Conservation (phyloP, 2,113 vertebrate species). For the Rhinolophus sinicus region DNA sequence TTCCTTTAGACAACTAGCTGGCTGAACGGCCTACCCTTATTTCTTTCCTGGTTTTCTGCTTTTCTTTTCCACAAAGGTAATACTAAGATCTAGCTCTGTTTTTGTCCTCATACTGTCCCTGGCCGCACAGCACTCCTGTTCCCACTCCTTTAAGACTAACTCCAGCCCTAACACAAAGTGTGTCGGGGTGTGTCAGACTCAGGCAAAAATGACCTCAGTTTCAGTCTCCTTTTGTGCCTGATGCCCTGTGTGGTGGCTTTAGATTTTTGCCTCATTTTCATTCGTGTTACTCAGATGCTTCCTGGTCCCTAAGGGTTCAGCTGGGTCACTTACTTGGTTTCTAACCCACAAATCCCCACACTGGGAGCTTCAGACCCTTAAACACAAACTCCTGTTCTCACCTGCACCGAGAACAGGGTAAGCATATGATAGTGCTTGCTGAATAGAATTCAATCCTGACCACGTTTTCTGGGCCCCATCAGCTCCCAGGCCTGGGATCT, state of each 20-base stretch:
- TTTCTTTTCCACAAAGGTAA: neutral
- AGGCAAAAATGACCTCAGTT: neutral
- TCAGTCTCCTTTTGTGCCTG: neutral
- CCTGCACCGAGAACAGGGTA: neutral
- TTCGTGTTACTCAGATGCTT: neutral
- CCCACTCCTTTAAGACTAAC: neutral
- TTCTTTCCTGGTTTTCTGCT: slow-evolving; percentile 24
- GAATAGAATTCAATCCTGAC: neutral
- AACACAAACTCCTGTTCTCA: neutral
- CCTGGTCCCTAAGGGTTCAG: neutral
- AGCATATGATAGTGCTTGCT: neutral
- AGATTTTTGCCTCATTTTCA: neutral
- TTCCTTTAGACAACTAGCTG: neutral
- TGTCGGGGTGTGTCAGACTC: neutral
- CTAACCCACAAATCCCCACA: neutral
- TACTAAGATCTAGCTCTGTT: neutral
- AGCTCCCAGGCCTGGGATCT: neutral
- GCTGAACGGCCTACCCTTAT: neutral
- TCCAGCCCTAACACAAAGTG: neutral
- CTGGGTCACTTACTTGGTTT: neutral
- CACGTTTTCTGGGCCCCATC: neutral
- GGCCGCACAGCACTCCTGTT: neutral
- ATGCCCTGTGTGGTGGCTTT: neutral
- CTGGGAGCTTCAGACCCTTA: neutral
- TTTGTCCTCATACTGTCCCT: neutral